Evolutionary conservation across 2,113 vertebrate species (phyloP).

Genomic region (Cyphomyrus plagiostoma): DNA sequence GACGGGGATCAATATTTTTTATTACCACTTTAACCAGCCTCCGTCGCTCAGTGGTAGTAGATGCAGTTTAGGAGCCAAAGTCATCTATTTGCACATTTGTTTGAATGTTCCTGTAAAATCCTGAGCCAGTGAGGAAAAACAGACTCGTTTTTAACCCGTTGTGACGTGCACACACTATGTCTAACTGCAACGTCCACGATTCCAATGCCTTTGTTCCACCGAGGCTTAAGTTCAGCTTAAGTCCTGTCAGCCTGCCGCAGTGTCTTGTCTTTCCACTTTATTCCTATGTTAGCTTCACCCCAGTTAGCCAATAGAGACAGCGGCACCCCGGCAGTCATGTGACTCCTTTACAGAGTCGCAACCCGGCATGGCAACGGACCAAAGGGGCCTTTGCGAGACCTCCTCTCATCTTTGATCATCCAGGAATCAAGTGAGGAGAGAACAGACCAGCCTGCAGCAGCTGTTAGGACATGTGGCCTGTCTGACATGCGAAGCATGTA

Average conservation of each 20-base stretch:
- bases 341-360: background rate
- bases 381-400: background rate
- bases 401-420: background rate
- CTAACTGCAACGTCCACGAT: background rate
- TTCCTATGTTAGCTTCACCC: background rate
- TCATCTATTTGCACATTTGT: conserved; percentile 34
- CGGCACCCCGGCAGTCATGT: background rate
- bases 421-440: background rate
- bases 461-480: background rate
- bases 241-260: background rate
- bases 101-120: background rate
- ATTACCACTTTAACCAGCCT: conserved; percentile 56
- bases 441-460: background rate
- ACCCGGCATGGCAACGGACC: background rate
- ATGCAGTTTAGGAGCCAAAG: conserved; percentile 45
- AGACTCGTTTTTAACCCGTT: background rate
- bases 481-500: background rate
- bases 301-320: background rate
- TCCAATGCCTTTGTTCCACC: background rate
- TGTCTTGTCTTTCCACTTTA: background rate
- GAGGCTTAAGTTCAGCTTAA: background rate
- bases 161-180: background rate
- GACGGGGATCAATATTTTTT: conserved; percentile 58
- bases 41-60: conserved; percentile 47
- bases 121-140: background rate